These are phyloP conservation scores for Thumatha senex DNA, from an alignment of 2,888 invertebrate genomes.

Conservation along the genomic window DNA sequence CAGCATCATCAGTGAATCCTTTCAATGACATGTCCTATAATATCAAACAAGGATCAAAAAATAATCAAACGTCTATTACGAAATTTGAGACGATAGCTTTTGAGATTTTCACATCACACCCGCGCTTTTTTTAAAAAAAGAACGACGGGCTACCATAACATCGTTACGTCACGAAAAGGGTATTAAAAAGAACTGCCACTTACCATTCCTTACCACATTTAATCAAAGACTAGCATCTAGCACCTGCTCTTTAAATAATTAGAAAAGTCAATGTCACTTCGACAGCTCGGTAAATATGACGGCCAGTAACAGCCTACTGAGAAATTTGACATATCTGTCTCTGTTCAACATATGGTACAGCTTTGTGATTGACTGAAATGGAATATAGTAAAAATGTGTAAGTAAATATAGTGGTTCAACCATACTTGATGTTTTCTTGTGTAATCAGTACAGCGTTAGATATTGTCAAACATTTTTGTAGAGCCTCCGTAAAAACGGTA, in stretches of 20 bases:
- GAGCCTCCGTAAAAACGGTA: neutral
- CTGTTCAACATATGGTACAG: conserved; percentile 27
- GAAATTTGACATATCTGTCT: conserved; percentile 59
- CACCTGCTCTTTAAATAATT: conserved; percentile 50
- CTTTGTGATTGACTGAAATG: conserved; percentile 18
- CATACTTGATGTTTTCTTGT: conserved; percentile 33
- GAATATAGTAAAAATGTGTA: conserved; percentile 51
- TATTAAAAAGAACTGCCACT: conserved; percentile 11
- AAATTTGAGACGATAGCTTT: neutral
- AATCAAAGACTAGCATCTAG: conserved; percentile 3
- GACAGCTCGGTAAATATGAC: conserved; percentile 63
- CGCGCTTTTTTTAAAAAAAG: conserved; percentile 7
- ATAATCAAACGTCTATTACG: neutral
- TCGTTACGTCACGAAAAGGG: conserved; percentile 27
- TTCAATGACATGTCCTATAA: neutral
- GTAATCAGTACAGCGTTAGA: conserved; percentile 18
- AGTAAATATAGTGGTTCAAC: conserved; percentile 49
- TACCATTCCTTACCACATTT: conserved; percentile 4
- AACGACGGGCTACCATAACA: conserved; percentile 22
- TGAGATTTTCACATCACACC: conserved; percentile 6
- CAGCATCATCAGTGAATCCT: too few relatives aligned
- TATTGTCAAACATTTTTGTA: conserved; percentile 4
- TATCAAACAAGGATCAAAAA: neutral
- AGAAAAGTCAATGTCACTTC: conserved; percentile 49
- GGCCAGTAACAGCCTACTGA: conserved; percentile 68